Percentiles rank a stretch among this genome's conserved stretches.
These are phyloP conservation scores for Paracentrotus lividus DNA, from an alignment of 53 echinoderm and acorn worm genomes.

Conservation along the genomic window DNA sequence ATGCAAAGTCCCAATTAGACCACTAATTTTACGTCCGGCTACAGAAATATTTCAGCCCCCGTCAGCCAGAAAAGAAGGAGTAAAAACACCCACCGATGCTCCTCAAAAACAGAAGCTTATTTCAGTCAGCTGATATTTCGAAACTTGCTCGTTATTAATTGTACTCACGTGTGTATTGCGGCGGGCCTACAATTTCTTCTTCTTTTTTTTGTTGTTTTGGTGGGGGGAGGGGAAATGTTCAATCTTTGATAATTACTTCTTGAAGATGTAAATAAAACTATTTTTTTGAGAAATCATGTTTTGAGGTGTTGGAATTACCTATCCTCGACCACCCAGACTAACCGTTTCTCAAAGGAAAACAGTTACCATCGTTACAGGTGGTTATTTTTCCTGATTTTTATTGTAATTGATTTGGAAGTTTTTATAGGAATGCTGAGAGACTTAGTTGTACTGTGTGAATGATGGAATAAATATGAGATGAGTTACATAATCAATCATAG, in stretches of 20 bases:
- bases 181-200: constrained; percentile 34
- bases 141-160: constrained; percentile 29
- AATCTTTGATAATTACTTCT: constrained; percentile 55
- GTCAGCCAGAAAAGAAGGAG: neutral
- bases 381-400: neutral
- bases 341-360: neutral
- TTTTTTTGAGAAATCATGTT: neutral
- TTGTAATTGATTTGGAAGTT: constrained; percentile 27
- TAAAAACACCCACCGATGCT: neutral
- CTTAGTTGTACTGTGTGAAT: neutral
- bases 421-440: neutral
- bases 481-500: neutral
- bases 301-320: neutral
- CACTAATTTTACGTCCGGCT: constrained; percentile 47
- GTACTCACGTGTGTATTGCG: constrained; percentile 27
- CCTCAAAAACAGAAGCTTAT: neutral
- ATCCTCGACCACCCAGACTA: neutral
- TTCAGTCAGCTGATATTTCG: constrained; percentile 31
- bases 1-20: constrained; percentile 47
- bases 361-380: constrained; percentile 1
- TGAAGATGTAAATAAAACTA: neutral
- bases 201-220: no score
- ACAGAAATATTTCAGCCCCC: constrained; percentile 34
- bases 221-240: constrained; percentile 51
- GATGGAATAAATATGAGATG: neutral